Evolutionary conservation across 2,113 vertebrate genomes (phyloP), one percentile per base, ranked within the genome.

Genomic region (Nipponia nippon): DNA sequence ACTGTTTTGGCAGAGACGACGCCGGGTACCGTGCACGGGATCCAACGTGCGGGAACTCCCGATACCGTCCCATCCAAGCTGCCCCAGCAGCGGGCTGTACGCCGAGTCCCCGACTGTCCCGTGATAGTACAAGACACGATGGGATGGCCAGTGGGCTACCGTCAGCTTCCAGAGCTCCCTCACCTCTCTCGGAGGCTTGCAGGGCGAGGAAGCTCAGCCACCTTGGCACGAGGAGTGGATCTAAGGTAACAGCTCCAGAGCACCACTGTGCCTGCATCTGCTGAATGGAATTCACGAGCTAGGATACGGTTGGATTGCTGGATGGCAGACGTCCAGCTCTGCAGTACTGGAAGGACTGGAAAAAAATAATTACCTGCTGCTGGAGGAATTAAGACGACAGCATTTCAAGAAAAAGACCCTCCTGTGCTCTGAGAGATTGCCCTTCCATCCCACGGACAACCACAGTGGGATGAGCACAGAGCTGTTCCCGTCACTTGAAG

Each of bases 31-130:
- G 40, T 3, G 23, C 62, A 27, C 42, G 26, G 79, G 16, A 17
- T 46, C 8, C 25, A 13, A 16, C 0, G 4, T 3, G 17, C 1
- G 6, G 32, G 16, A 47, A 30, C 40, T 22, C 8, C 17, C 5
- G 47, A 5, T 8, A 50, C 26, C 22, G n/a, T 1, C n/a, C 13
- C 7, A 0, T 7, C 6, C 55, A 6, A 5, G 7, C 0, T 8
- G 62, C 4, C 15, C 40, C 62, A 6, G 46, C 25, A 30, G 0
- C 0, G 7, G 36, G 26, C 40, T 26, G n/a, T 0, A 0, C 5
- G 34, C 11, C 3, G 5, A 19, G 16, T 29, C 58, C 47, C 42
- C 72, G 40, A 2, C 20, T 21, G 40, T 12, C 59, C 80, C 76
- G 40, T 12, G 40, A 42, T 42, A 12, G 12, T 42, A 42, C 40